Conservation (phyloP, 2,888 invertebrate genomes). For the Eulithis testata region DNA sequence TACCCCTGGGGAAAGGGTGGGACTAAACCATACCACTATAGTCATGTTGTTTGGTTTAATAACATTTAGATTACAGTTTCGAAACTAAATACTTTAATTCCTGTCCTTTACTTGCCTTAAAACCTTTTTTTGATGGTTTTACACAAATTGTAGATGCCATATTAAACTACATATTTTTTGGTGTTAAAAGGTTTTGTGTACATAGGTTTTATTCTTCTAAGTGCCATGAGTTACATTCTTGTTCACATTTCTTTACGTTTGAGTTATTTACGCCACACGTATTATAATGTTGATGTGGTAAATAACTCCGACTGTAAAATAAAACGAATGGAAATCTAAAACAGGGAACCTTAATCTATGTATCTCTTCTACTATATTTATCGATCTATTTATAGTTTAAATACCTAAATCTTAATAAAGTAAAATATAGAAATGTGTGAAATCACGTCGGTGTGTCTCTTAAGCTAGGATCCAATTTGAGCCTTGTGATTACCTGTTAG, state of each 20-base stretch:
- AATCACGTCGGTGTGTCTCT: slow-evolving; percentile 48
- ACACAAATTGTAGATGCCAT: slow-evolving; percentile 24
- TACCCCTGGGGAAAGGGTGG: no score
- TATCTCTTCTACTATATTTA: slow-evolving; percentile 60
- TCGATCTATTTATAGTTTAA: slow-evolving; percentile 58
- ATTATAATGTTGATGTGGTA: slow-evolving; percentile 5
- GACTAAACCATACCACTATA: no score
- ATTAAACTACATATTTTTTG: slow-evolving; percentile 19
- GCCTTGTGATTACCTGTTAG: slow-evolving; percentile 53
- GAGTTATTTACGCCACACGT: slow-evolving; percentile 18
- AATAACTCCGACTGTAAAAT: slow-evolving; percentile 30
- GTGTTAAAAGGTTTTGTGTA: slow-evolving; percentile 16
- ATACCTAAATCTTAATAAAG: slow-evolving; percentile 37
- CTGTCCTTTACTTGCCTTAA: slow-evolving; percentile 50
- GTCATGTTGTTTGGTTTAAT: neutral
- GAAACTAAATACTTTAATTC: slow-evolving; percentile 35
- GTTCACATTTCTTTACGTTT: slow-evolving; percentile 42
- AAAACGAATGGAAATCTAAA: slow-evolving; percentile 53
- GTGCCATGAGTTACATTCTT: slow-evolving; percentile 54
- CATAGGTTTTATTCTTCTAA: slow-evolving; percentile 43
- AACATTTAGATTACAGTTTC: slow-evolving; percentile 5
- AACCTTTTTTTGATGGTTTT: slow-evolving; percentile 36
- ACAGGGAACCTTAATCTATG: slow-evolving; percentile 63
- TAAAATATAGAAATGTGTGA: slow-evolving; percentile 36
- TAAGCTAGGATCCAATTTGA: slow-evolving; percentile 51